These are phyloP conservation scores for Thalassoma bifasciatum DNA, from an alignment of 2,113 vertebrate genomes.

Conservation along the genomic window DNA sequence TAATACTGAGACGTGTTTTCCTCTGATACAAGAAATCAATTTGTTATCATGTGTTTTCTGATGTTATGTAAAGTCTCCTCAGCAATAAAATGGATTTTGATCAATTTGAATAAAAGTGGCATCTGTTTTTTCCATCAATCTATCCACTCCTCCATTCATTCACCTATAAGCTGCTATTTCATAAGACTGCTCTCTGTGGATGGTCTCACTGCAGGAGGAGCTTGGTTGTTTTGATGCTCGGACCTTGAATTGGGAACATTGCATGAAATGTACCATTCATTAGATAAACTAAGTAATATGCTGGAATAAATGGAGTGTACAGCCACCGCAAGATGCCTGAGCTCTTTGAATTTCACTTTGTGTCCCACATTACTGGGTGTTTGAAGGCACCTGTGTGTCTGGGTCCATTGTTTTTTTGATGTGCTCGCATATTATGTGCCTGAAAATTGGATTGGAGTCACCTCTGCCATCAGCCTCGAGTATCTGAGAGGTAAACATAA, in stretches of 20 bases:
- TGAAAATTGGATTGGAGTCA: not conserved
- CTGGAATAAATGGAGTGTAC: constrained; percentile 19
- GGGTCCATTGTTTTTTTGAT: constrained; percentile 6
- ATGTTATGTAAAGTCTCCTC: not conserved
- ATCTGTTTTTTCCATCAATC: not conserved
- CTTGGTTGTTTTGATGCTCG: constrained; percentile 48
- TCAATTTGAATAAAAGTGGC: not conserved
- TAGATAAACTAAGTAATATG: constrained; percentile 41
- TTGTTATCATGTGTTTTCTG: not conserved
- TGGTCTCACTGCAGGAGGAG: not conserved
- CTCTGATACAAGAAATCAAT: not conserved
- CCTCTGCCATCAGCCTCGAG: not conserved
- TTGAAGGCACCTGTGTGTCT: not conserved
- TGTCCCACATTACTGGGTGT: constrained; percentile 19
- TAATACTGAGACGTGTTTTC: not conserved
- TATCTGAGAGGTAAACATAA: not conserved
- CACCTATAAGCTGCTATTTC: not conserved
- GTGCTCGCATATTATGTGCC: not conserved
- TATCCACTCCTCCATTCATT: not conserved
- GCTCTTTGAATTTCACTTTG: constrained; percentile 28
- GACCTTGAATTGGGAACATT: constrained; percentile 64
- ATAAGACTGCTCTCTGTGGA: not conserved
- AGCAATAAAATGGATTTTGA: not conserved
- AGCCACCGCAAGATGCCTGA: constrained; percentile 4
- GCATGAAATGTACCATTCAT: constrained; percentile 47